These are phyloP conservation scores for Miichthys miiuy DNA, from an alignment of 2,797 vertebrate genomes.

Conservation along the genomic window DNA sequence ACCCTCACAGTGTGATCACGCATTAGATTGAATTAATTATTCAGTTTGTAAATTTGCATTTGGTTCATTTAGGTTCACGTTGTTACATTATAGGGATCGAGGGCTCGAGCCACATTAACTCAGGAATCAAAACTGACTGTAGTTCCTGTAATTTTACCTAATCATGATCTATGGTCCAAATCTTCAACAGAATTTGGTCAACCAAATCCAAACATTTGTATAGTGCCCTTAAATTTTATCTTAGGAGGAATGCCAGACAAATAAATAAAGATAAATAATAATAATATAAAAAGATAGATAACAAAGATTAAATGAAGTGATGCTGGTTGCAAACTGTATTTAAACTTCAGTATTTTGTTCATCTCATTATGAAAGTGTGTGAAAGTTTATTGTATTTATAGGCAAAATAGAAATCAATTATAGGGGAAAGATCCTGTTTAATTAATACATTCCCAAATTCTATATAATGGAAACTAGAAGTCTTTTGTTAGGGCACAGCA, in stretches of 20 bases:
- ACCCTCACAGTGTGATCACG: conserved; percentile 4
- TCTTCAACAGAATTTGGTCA: background rate
- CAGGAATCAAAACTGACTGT: background rate
- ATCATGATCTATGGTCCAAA: background rate
- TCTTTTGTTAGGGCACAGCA: background rate
- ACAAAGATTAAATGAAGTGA: background rate
- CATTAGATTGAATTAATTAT: background rate
- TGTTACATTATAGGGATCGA: conserved; percentile 1
- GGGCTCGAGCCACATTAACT: background rate
- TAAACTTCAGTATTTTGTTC: background rate
- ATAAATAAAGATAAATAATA: background rate
- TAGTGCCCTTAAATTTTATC: background rate
- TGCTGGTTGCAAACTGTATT: background rate
- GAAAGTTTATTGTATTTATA: background rate
- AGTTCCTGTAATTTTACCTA: background rate
- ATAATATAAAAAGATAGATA: too few relatives aligned
- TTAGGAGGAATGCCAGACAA: background rate
- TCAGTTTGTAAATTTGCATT: background rate
- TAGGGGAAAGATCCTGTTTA: background rate
- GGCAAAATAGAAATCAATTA: background rate
- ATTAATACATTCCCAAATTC: background rate
- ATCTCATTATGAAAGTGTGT: background rate
- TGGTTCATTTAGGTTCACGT: conserved; percentile 2
- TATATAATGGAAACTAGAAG: background rate
- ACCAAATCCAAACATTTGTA: background rate